Evolutionary conservation across 1,140 invertebrate genomes (phyloP).

Genomic region (Oncopeltus fasciatus): DNA sequence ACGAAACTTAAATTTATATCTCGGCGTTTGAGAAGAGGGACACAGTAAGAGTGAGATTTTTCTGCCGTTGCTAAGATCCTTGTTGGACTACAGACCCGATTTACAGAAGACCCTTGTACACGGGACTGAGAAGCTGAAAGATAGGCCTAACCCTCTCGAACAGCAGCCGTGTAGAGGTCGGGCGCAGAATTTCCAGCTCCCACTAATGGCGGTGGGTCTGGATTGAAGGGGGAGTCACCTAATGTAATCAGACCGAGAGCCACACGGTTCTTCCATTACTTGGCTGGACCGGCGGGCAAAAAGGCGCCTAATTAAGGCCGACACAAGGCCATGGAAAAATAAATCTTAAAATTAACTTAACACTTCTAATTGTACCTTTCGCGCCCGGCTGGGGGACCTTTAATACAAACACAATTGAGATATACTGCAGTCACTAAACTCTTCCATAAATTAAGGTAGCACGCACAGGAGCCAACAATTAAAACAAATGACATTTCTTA

Average conservation of each 20-base stretch:
- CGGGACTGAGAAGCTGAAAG: too few species aligned
- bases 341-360: slow-evolving; percentile 24
- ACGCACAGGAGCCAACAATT: slow-evolving; percentile 21
- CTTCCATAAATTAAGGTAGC: slow-evolving; percentile 17
- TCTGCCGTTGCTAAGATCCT: too few species aligned
- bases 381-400: slow-evolving; percentile 14
- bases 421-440: slow-evolving; percentile 21
- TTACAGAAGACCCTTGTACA: too few species aligned
- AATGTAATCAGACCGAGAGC: slow-evolving; percentile 20
- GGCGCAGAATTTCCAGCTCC: too few species aligned
- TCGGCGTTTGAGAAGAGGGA: too few species aligned
- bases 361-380: slow-evolving; percentile 22
- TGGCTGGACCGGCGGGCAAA: slow-evolving; percentile 12
- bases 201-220: too few species aligned
- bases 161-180: too few species aligned
- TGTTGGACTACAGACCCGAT: too few species aligned
- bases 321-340: slow-evolving; percentile 20
- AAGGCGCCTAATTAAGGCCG: slow-evolving; percentile 19
- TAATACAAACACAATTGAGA: slow-evolving; percentile 22
- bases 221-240: slow-evolving; percentile 14
- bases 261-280: slow-evolving; percentile 23
- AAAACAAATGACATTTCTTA: slow-evolving; percentile 24
- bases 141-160: too few species aligned
- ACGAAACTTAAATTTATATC: too few species aligned
- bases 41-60: too few species aligned